These are phyloP conservation scores for Stigmatopora nigra DNA, from an alignment of 2,113 vertebrate species.

Conservation along the genomic window DNA sequence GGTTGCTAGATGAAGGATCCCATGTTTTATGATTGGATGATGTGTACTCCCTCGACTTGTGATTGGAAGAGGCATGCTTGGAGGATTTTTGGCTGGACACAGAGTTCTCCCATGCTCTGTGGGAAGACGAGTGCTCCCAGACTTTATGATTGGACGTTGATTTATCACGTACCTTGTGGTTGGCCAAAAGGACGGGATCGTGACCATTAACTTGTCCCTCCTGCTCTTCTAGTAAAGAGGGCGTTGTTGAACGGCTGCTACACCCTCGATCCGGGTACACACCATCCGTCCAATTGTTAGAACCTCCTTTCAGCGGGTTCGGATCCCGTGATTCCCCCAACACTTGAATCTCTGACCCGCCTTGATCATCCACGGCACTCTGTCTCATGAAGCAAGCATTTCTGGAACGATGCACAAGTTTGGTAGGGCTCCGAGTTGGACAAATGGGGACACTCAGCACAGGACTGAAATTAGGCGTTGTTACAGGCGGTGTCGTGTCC, in stretches of 20 bases:
- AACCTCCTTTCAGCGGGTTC: conserved; percentile 63
- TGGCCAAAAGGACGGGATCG: conserved; percentile 76
- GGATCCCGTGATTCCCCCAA: conserved; percentile 79
- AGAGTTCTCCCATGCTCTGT: conserved; percentile 67
- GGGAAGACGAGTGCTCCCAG: conserved; percentile 64
- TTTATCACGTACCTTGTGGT: conserved; percentile 80
- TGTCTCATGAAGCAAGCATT: conserved; percentile 87
- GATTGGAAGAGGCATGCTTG: conserved; percentile 68
- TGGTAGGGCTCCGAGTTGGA: conserved; percentile 73
- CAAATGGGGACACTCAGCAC: conserved; percentile 81
- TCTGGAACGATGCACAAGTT: conserved; percentile 72
- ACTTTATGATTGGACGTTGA: conserved; percentile 80
- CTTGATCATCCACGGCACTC: conserved; percentile 82
- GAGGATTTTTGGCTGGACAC: conserved; percentile 67
- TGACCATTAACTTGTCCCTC: conserved; percentile 77
- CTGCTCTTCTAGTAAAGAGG: conserved; percentile 76
- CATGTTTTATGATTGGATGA: conserved; percentile 72
- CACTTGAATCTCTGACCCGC: conserved; percentile 88
- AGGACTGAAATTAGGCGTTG: conserved; percentile 87
- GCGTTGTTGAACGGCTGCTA: conserved; percentile 70
- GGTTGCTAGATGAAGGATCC: conserved; percentile 69
- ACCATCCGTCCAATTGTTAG: conserved; percentile 84
- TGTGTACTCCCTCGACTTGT: conserved; percentile 68
- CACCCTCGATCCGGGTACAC: conserved; percentile 66
- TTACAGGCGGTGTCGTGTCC: conserved; percentile 87